A percentile compares a stretch with the other conserved stretches of the same genome.
These are phyloP conservation scores for Mungos mungo DNA, from an alignment of 2,113 vertebrate genomes.

Conservation along the genomic window DNA sequence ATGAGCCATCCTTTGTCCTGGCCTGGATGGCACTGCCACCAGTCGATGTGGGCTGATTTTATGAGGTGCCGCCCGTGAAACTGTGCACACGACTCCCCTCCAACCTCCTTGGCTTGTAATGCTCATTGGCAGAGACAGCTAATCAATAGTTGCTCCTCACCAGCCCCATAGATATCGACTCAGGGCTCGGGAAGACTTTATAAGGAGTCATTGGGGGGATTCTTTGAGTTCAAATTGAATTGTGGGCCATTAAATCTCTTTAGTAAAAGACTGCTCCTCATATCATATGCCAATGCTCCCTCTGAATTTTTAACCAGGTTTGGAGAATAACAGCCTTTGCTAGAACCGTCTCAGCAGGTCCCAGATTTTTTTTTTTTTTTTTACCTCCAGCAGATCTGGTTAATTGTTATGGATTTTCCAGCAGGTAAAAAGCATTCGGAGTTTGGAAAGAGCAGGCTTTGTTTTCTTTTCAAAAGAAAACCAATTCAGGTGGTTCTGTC, in stretches of 20 bases:
- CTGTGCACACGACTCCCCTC: conserved; percentile 42
- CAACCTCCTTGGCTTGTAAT: conserved; percentile 82
- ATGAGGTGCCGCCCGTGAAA: conserved; percentile 71
- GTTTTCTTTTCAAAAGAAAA: conserved; percentile 73
- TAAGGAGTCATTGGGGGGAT: conserved; percentile 84
- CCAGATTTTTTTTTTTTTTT: background rate
- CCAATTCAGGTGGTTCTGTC: conserved; percentile 18
- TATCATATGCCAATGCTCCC: conserved; percentile 70
- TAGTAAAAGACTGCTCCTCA: conserved; percentile 81
- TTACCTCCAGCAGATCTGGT: conserved; percentile 67
- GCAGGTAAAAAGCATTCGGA: conserved; percentile 72
- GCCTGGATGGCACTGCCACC: background rate
- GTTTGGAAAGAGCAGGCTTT: conserved; percentile 63
- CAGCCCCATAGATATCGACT: conserved; percentile 85
- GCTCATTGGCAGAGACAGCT: conserved; percentile 85
- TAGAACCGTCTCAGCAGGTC: conserved; percentile 64
- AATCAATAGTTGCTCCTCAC: conserved; percentile 85
- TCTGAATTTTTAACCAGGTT: conserved; percentile 83
- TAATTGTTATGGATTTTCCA: conserved; percentile 82
- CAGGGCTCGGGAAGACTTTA: conserved; percentile 83
- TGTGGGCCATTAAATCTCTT: conserved; percentile 84
- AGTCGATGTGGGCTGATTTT: conserved; percentile 58
- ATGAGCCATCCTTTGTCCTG: conserved; percentile 56
- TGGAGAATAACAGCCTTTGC: conserved; percentile 46
- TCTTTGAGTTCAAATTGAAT: conserved; percentile 87